These are phyloP conservation scores for Cinclus cinclus DNA, from an alignment of 2,113 vertebrate species.

Conservation along the genomic window DNA sequence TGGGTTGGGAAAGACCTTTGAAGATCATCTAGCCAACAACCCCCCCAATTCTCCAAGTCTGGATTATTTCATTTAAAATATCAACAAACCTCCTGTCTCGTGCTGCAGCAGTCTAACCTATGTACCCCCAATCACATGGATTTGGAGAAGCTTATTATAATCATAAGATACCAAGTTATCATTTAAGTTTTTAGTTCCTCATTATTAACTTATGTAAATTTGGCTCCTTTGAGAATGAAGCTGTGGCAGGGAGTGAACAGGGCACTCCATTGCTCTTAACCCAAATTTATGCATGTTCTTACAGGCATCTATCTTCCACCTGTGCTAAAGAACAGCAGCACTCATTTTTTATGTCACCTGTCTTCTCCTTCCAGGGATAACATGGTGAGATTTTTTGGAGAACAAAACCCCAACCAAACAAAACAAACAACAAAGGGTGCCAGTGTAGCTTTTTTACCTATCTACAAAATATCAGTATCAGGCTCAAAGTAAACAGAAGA, in stretches of 20 bases:
- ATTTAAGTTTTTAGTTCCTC: background rate
- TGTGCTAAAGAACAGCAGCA: background rate
- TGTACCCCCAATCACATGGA: background rate
- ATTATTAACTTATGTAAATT: background rate
- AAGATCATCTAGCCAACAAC: background rate
- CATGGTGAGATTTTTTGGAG: fast-evolving
- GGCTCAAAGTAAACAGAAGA: background rate
- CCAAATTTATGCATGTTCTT: background rate
- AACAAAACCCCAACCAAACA: too few species aligned
- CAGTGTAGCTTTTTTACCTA: background rate
- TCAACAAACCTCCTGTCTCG: background rate
- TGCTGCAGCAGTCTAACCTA: background rate
- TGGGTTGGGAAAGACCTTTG: background rate
- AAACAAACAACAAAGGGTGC: background rate
- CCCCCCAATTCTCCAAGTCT: background rate
- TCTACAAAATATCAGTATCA: background rate
- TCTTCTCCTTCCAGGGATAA: background rate
- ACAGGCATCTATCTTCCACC: background rate
- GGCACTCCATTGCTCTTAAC: background rate
- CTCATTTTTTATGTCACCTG: background rate
- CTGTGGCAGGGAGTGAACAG: background rate
- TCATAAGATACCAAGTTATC: background rate
- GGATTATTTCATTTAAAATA: background rate
- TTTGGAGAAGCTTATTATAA: background rate
- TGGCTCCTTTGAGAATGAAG: background rate